Conservation (phyloP, 1,140 invertebrate genomes). For the Heliconius hewitsoni region DNA sequence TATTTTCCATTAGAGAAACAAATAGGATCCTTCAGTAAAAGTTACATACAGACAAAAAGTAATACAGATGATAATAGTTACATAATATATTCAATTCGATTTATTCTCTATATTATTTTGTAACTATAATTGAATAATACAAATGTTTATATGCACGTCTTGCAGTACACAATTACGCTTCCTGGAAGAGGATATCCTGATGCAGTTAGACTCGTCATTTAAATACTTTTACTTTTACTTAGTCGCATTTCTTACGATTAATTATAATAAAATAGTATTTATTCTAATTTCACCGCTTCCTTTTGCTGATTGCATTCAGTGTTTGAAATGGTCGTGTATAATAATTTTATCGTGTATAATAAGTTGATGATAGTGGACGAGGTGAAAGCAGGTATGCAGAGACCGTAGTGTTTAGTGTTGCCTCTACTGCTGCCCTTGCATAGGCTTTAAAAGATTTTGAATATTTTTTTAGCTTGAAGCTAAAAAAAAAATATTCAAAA, state of each 20-base stretch:
- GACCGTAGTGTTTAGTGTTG: too few species aligned
- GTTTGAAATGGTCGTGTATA: neutral
- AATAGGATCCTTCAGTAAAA: too few species aligned
- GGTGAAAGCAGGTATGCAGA: too few species aligned
- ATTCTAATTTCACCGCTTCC: neutral
- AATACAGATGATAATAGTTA: too few species aligned
- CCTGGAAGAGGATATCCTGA: constrained; percentile 7
- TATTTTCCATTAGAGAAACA: too few species aligned
- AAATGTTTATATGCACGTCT: neutral
- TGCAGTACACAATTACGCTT: neutral
- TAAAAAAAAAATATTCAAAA: too few species aligned
- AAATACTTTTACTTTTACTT: neutral
- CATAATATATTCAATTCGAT: neutral
- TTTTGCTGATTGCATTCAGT: neutral
- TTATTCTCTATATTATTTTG: neutral
- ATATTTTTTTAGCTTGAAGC: too few species aligned
- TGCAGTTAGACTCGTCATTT: constrained; percentile 2
- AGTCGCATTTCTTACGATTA: neutral
- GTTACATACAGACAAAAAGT: too few species aligned
- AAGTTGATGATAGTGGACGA: too few species aligned
- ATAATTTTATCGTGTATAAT: too few species aligned
- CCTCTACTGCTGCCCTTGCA: too few species aligned
- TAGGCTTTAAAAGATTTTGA: too few species aligned
- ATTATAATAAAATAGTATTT: neutral
- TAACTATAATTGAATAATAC: neutral